phyloP scores from a whole-genome alignment of 1,140 invertebrate species.

The Drosophila serrata region DNA sequence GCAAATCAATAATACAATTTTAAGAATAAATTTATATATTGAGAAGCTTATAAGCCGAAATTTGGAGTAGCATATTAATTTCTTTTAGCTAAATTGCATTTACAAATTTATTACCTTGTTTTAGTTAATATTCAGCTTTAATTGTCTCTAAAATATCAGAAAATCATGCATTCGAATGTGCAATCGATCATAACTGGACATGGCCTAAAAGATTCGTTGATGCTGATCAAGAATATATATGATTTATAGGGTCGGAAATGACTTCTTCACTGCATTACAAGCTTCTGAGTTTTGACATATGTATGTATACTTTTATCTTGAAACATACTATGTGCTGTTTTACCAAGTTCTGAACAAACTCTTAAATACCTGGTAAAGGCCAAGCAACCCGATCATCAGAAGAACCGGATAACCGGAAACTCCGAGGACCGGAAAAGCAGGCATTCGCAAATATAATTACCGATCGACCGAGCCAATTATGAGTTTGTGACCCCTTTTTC shows the following conservation, averaged over 20 bases:
- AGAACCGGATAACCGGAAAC: neutral
- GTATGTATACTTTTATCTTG: no score
- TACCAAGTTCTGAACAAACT: no score
- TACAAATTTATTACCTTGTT: neutral
- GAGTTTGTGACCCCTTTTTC: constrained; percentile 21
- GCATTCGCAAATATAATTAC: constrained; percentile 13
- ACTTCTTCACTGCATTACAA: no score
- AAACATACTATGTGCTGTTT: no score
- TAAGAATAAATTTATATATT: neutral
- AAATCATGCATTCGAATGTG: no score
- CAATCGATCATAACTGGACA: no score
- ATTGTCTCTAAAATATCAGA: neutral
- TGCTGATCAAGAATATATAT: no score
- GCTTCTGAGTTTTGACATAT: neutral
- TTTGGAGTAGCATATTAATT: no score
- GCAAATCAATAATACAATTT: neutral
- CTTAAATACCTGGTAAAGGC: no score
- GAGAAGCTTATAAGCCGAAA: no score
- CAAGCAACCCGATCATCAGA: neutral
- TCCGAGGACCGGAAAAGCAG: neutral
- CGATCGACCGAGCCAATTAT: constrained; percentile 40
- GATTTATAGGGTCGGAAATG: no score
- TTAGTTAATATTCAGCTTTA: neutral
- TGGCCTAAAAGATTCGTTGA: no score
- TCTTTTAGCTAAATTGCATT: neutral